Base-by-base conservation (phyloP, 1,140 invertebrate species). In the Mya arenaria region DNA sequence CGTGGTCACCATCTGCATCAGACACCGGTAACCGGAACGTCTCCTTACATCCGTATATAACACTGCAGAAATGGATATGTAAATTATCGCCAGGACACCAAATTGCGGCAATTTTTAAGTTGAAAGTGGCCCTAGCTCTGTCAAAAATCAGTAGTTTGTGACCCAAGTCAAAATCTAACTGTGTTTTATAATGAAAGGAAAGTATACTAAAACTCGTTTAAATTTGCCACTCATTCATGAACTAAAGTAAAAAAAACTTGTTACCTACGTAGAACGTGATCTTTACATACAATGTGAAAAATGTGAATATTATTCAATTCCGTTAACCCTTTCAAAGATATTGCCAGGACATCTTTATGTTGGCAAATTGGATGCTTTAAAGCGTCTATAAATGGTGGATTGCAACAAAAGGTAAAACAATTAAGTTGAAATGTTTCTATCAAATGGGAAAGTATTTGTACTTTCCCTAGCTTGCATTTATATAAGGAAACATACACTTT, bases 1-100 rank as follows among this genome's bases (percentile, higher is more conserved):
- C n/a, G 32, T n/a, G 55, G 55, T 73, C 71, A 13, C 71, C 71
- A 4, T 73, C 71, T 23, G 25, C 25, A 34, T 73, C 71, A 30
- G 52, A 34, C 8, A n/a, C 34, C n/a, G 71, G 71, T 39, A 73
- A 23, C 19, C 15, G 32, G n/a, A 73, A 19, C 13, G 6, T 58
- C 5, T 36, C 32, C 3, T 30, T 58, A 37, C 71, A 73, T 2
- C 34, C 36, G 32, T 34, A 73, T 39, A 56, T 73, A 13, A 73
- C 34, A 32, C 71, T 73, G 44, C n/a, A 73, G n/a, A 6, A 68
- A 62, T 25, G 1, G 3, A 34, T 23, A 23, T 5, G n/a, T 13
- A n/a, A 48, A 10, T 48, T 48, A n/a, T 13, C n/a, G 44, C 10
- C 10, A 48, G 44, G n/a, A n/a, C n/a, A n/a, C n/a, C n/a, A n/a